phyloP scores from a whole-genome alignment of 37 sponge, comb jelly and placozoan species.

The Halichondria panicea region DNA sequence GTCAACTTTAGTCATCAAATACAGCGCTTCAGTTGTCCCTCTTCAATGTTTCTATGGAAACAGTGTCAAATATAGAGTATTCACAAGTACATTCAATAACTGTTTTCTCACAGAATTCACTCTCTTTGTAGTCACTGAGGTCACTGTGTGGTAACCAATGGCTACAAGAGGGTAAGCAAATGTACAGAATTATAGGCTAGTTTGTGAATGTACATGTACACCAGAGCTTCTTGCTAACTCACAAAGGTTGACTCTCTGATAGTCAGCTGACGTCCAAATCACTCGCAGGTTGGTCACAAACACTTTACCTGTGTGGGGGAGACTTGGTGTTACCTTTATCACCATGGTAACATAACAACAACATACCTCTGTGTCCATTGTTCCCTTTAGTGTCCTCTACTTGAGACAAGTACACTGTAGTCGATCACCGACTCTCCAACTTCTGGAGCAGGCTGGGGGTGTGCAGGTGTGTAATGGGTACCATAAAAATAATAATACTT shows the following conservation, averaged over 20 bases:
- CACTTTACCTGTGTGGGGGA: slow-evolving; percentile 57
- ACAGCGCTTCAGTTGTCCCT: slow-evolving; percentile 78
- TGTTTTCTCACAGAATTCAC: slow-evolving; percentile 61
- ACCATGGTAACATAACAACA: not conserved
- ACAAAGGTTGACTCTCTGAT: slow-evolving; percentile 80
- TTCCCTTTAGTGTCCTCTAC: slow-evolving; percentile 99
- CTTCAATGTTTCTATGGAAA: slow-evolving; percentile 59
- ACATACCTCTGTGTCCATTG: slow-evolving; percentile 87
- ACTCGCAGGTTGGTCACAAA: slow-evolving; percentile 87
- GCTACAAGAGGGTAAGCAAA: no score
- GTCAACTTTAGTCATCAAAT: slow-evolving; percentile 75
- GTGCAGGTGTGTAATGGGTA: no score
- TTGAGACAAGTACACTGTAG: slow-evolving; percentile 39
- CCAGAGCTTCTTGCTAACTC: no score
- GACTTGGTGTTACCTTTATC: no score
- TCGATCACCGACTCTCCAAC: slow-evolving; percentile 68
- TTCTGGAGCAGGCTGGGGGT: slow-evolving; percentile 34
- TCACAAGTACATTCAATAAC: no score
- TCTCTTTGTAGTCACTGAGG: slow-evolving; percentile 44
- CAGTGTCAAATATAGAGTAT: no score
- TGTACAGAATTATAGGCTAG: no score
- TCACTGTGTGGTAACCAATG: slow-evolving; percentile 79
- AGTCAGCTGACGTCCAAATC: slow-evolving; percentile 74
- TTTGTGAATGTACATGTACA: no score
- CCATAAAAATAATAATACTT: not conserved